These are phyloP conservation scores for Aphodius sticticus DNA, from an alignment of 2,888 invertebrate genomes.

Conservation along the genomic window DNA sequence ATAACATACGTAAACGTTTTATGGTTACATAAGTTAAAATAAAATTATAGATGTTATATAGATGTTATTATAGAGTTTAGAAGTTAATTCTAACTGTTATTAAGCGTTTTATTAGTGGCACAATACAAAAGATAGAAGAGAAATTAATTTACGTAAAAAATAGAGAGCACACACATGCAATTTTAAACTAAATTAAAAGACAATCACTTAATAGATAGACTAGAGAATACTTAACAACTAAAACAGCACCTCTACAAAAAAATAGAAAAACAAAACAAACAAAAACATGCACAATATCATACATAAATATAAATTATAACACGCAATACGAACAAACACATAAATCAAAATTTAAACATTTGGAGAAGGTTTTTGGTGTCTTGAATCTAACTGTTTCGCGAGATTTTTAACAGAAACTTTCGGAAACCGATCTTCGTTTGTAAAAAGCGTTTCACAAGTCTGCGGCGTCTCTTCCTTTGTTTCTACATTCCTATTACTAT, in stretches of 20 bases:
- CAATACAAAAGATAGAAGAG: not conserved
- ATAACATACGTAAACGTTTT: no score
- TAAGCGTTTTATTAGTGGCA: not conserved
- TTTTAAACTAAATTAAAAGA: not conserved
- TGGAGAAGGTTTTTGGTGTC: constrained; percentile 27
- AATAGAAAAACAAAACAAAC: not conserved
- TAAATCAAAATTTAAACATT: constrained; percentile 28
- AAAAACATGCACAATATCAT: constrained; percentile 11
- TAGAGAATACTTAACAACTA: constrained; percentile 5
- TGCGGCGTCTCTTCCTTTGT: constrained; percentile 36
- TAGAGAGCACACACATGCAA: not conserved
- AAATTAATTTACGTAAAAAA: not conserved
- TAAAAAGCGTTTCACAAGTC: constrained; percentile 29
- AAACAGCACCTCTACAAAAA: not conserved
- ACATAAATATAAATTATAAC: constrained; percentile 1
- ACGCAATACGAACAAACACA: constrained; percentile 14
- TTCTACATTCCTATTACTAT: constrained; percentile 14
- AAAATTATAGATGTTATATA: no score
- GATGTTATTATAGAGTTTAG: no score
- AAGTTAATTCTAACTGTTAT: not conserved
- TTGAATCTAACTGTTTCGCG: constrained; percentile 45
- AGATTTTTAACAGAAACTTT: constrained; percentile 48
- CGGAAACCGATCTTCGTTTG: constrained; percentile 32
- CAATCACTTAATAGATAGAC: not conserved
- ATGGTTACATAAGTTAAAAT: no score